Evolutionary conservation across 2,797 vertebrate species (phyloP).

Genomic region (Spinibarbus caldwelli): DNA sequence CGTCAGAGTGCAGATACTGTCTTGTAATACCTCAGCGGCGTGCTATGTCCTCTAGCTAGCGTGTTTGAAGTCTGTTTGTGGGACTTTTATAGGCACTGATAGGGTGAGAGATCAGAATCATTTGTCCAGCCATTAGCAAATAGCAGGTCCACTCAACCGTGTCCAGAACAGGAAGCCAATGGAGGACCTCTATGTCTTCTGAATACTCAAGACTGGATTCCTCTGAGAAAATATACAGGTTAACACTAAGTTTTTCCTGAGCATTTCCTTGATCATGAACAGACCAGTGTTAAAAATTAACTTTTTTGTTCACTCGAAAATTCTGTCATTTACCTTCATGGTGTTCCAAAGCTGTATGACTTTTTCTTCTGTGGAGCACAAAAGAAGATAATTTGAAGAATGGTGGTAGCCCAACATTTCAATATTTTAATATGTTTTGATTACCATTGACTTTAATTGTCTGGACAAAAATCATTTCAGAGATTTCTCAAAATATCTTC

Average conservation of each 20-base stretch:
- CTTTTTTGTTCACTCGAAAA: not conserved
- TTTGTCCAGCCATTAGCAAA: conserved; percentile 37
- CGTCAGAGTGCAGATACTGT: conserved; percentile 50
- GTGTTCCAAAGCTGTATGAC: not conserved
- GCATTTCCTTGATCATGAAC: not conserved
- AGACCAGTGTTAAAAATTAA: not conserved
- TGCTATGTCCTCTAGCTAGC: conserved; percentile 40
- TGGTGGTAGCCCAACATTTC: not conserved
- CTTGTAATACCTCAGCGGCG: conserved; percentile 45
- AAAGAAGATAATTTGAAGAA: not conserved
- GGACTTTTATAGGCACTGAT: conserved; percentile 57
- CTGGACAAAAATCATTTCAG: not conserved
- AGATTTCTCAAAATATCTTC: not conserved
- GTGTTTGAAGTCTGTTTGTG: conserved; percentile 55
- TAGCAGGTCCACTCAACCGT: conserved; percentile 33
- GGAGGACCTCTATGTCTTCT: conserved; percentile 50
- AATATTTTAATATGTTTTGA: not conserved
- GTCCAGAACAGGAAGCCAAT: conserved; percentile 41
- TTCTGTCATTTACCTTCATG: not conserved
- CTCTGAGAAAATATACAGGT: not conserved
- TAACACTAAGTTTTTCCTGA: not conserved
- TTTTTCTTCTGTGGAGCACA: not conserved
- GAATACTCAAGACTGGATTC: conserved; percentile 24
- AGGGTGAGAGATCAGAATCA: conserved; percentile 44
- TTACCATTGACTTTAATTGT: not conserved